A percentile compares a stretch with the other conserved stretches of the same genome.
These are phyloP conservation scores for Drosophila bocki DNA, from an alignment of 1,140 invertebrate genomes.

Conservation along the genomic window DNA sequence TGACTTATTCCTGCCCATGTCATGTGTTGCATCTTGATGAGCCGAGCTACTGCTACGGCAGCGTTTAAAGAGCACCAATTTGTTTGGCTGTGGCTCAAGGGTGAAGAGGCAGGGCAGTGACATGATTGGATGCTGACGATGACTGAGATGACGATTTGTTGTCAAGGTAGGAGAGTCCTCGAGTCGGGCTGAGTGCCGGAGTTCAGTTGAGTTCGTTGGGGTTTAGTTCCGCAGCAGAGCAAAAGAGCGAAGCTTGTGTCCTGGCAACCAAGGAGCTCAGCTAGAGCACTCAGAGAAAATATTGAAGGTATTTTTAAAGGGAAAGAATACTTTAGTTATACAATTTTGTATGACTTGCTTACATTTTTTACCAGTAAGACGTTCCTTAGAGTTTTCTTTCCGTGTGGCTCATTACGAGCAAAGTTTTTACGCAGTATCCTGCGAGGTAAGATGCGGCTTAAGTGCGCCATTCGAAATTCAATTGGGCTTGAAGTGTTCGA, in stretches of 20 bases:
- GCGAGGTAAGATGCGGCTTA: conserved; percentile 51
- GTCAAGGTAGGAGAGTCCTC: conserved; percentile 48
- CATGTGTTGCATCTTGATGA: conserved; percentile 53
- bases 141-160: conserved; percentile 56
- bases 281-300: neutral
- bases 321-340: neutral
- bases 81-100: conserved; percentile 35
- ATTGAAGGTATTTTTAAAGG: neutral
- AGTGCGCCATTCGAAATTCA: conserved; percentile 75
- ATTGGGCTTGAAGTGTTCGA: conserved; percentile 78
- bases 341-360: neutral
- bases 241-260: conserved; percentile 36
- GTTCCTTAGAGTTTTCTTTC: neutral
- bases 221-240: conserved; percentile 38
- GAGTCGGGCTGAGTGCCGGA: conserved; percentile 31
- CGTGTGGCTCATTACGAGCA: conserved; percentile 57
- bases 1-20: conserved; percentile 30
- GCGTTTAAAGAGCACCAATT: conserved; percentile 49
- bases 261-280: conserved; percentile 62
- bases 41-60: conserved; percentile 24
- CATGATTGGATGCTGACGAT: conserved; percentile 56
- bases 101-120: conserved; percentile 28
- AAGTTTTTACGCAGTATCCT: conserved; percentile 61
- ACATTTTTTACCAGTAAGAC: neutral
- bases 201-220: conserved; percentile 45